Conservation (phyloP, 2,113 vertebrate genomes). For the Apaloderma vittatum region DNA sequence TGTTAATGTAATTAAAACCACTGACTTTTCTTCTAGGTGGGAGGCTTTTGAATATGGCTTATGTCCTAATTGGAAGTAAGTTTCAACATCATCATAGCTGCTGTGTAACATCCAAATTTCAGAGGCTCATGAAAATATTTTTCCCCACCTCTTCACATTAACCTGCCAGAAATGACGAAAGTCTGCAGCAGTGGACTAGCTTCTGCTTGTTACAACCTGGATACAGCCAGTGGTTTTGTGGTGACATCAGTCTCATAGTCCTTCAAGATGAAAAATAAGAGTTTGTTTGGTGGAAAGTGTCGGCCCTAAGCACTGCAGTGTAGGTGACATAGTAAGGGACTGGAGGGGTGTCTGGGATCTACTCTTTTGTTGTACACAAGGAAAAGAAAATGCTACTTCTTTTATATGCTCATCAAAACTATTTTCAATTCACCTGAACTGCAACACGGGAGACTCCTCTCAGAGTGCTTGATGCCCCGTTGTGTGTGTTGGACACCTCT, state of each 20-base stretch:
- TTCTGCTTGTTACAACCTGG: background rate
- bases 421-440: background rate
- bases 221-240: background rate
- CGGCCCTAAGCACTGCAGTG: background rate
- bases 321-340: background rate
- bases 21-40: background rate
- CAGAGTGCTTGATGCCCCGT: background rate
- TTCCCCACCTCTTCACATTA: background rate
- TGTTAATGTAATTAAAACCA: constrained; percentile 16
- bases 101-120: background rate
- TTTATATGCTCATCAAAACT: background rate
- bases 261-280: fast-evolving
- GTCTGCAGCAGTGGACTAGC: background rate
- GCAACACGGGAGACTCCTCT: background rate
- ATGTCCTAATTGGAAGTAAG: background rate
- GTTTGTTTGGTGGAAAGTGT: background rate
- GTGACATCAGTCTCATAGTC: background rate
- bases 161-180: background rate
- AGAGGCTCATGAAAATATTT: background rate
- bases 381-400: background rate
- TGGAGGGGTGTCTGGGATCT: background rate
- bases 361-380: background rate
- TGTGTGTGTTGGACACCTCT: background rate
- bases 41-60: background rate
- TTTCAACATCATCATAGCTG: background rate